Evolutionary conservation across 1,140 invertebrate genomes (phyloP), one percentile per base, ranked within the genome.

Genomic region (Drosophila tropicalis): DNA sequence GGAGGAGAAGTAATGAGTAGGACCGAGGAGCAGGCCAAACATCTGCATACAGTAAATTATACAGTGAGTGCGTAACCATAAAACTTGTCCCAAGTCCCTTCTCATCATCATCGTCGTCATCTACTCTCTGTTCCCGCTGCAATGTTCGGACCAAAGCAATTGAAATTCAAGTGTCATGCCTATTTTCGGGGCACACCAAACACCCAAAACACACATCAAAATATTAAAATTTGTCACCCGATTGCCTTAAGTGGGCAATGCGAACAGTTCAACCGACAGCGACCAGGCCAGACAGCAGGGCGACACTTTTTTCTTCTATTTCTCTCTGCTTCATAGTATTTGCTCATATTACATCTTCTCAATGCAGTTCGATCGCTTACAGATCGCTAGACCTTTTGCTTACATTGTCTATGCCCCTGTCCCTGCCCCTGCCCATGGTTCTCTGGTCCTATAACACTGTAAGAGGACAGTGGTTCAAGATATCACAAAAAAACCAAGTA

Each of bases 21-120:
- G 58, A 44, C 61, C 58, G 64, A 72, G 65, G 63, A 64, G 6
- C 67, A 56, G 61, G 65, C 57, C 63, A 76, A 76, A 58, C 79
- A 89, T 83, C 76, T 87, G 84, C 84, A 84, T 71, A 66, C 79
- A 81, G 73, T 89, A 89, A 89, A 89, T 89, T 87, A 87, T 70
- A 70, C 69, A 76, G 74, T 74, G 61, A 80, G 62, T 73, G 79
- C 69, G 66, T 79, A 84, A 87, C 83, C 84, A 83, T 89, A 68
- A 89, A 80, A 87, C 83, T 84, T 89, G 80, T 80, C 77, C 66
- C 78, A 62, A 17, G 32, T 62, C 29, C 47, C 47, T 36, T 60
- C 64, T 62, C n/a, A 32, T 55, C 73, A 36, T 36, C 34, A 39
- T 39, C 36, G 1, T 25, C 22, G 3, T 25, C 22, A 4, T 25